Percentiles rank a stretch among this genome's conserved stretches.
phyloP scores from a whole-genome alignment of 2,888 invertebrate genomes.

The Zygothrica quintamaculata region DNA sequence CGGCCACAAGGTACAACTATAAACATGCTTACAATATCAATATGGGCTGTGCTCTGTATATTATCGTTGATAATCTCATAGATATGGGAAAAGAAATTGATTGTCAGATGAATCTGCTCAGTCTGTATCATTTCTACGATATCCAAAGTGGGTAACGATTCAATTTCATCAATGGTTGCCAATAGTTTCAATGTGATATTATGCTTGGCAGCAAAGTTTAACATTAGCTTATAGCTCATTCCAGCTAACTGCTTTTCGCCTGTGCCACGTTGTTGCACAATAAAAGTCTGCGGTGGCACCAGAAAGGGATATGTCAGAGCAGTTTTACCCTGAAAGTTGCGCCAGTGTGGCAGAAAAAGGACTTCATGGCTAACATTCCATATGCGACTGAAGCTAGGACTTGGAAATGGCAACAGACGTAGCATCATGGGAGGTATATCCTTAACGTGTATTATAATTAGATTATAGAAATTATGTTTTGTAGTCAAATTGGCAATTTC shows the following conservation, averaged over 20 bases:
- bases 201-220: conserved; percentile 44
- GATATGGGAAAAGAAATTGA: conserved; percentile 1
- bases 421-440: background rate
- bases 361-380: fast-evolving
- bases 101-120: conserved; percentile 34
- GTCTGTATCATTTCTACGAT: background rate
- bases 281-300: conserved; percentile 27
- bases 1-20: conserved; percentile 52
- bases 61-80: fast-evolving
- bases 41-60: background rate
- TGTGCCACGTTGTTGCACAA: conserved; percentile 21
- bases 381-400: conserved; percentile 1
- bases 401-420: conserved; percentile 56
- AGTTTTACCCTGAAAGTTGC: conserved; percentile 39
- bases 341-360: conserved; percentile 34
- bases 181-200: background rate
- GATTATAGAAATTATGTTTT: conserved; percentile 21
- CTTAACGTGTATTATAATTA: conserved; percentile 27
- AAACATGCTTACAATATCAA: conserved; percentile 10
- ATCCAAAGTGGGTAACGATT: fast-evolving
- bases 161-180: fast-evolving
- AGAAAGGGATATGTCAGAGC: conserved; percentile 17
- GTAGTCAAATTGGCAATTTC: conserved; percentile 10
- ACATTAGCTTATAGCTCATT: background rate
- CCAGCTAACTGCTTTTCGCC: conserved; percentile 25